phyloP scores from a whole-genome alignment of 2,113 vertebrate species.

The Pavo muticus region DNA sequence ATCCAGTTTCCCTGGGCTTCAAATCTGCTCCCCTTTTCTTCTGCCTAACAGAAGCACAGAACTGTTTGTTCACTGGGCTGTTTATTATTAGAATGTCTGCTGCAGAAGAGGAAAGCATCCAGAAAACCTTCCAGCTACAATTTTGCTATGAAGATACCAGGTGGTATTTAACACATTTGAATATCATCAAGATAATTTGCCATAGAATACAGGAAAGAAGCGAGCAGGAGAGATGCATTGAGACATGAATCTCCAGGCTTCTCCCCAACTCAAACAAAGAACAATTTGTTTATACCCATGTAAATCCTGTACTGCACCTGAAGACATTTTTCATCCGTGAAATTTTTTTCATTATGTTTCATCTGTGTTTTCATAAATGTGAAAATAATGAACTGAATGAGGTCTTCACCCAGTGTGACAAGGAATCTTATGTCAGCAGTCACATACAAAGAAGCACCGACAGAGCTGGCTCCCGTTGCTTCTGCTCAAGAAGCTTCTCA shows the following conservation, averaged over 20 bases:
- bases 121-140: not conserved
- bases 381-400: not conserved
- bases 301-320: not conserved
- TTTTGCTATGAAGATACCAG: not conserved
- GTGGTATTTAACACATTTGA: not conserved
- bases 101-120: not conserved
- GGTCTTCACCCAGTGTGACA: not conserved
- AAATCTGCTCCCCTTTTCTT: not conserved
- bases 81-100: not conserved
- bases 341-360: not conserved
- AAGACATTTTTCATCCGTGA: not conserved
- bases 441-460: not conserved
- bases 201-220: not conserved
- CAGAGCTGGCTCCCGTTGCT: not conserved
- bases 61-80: not conserved
- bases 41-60: not conserved
- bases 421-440: not conserved
- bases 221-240: rapidly evolving
- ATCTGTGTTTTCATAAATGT: not conserved
- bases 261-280: not conserved
- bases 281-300: not conserved
- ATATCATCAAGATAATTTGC: not conserved
- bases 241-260: not conserved
- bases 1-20: not conserved
- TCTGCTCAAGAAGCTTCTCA: not conserved